These are phyloP conservation scores for Sarcophilus harrisii DNA, from an alignment of 2,797 vertebrate species.

Conservation along the genomic window DNA sequence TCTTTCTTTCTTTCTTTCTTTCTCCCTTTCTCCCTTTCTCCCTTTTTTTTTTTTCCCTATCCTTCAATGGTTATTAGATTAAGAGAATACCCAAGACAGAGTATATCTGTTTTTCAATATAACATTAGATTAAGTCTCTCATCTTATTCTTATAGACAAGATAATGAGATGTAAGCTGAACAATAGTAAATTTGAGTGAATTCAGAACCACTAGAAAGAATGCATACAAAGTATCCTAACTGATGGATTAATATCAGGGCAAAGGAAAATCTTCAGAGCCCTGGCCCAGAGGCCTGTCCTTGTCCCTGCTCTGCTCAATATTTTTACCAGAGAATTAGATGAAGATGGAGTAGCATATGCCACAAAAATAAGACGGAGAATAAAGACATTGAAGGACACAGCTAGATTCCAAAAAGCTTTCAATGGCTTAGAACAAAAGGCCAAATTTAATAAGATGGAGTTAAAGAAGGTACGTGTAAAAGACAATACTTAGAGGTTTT, in stretches of 20 bases:
- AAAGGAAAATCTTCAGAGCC: neutral
- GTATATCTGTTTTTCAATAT: neutral
- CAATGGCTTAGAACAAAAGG: neutral
- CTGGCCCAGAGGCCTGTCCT: neutral
- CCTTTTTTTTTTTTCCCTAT: no score
- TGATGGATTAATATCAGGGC: neutral
- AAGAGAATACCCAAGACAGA: neutral
- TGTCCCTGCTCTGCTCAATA: no score
- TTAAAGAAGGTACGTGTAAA: neutral
- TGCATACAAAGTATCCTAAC: neutral
- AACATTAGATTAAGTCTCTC: neutral
- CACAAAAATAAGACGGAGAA: neutral
- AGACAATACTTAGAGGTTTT: neutral
- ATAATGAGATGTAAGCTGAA: neutral
- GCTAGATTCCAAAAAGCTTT: neutral
- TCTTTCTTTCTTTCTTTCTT: no score
- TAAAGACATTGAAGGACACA: neutral
- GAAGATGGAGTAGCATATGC: neutral
- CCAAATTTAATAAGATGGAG: neutral
- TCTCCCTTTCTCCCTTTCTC: no score
- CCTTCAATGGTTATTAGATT: neutral
- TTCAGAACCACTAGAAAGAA: neutral
- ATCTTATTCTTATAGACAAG: neutral
- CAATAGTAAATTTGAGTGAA: neutral
- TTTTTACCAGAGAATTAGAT: neutral